Conservation (phyloP, 2,888 invertebrate species). For the Zygaena filipendulae region DNA sequence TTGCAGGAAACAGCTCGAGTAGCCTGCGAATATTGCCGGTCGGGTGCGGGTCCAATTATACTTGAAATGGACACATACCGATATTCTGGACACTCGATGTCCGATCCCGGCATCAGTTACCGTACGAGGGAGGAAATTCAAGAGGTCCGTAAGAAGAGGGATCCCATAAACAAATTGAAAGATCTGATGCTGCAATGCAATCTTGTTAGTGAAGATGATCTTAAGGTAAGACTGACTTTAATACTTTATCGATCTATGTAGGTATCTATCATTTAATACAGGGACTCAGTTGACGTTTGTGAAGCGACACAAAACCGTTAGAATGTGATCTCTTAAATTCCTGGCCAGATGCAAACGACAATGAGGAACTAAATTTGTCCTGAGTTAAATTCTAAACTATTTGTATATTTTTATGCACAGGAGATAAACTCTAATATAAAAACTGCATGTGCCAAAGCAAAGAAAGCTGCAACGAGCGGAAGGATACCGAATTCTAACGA, state of each 20-base stretch:
- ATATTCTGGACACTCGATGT: slow-evolving; percentile 77
- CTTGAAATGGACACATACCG: slow-evolving; percentile 70
- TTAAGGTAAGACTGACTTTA: slow-evolving; percentile 22
- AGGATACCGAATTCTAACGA: background rate
- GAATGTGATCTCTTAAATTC: too few relatives aligned
- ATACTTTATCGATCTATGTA: background rate
- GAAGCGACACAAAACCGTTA: too few relatives aligned
- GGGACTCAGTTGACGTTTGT: too few relatives aligned
- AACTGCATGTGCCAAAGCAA: slow-evolving; percentile 5
- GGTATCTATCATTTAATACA: too few relatives aligned
- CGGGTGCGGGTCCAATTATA: slow-evolving; percentile 69
- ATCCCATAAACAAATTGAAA: slow-evolving; percentile 57
- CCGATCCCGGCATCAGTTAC: slow-evolving; percentile 75
- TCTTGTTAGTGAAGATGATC: slow-evolving; percentile 50
- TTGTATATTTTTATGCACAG: slow-evolving; percentile 4
- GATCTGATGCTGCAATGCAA: slow-evolving; percentile 58
- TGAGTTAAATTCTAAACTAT: too few relatives aligned
- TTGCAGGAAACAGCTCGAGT: slow-evolving; percentile 50
- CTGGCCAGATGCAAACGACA: too few relatives aligned
- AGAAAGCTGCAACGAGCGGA: slow-evolving; percentile 4
- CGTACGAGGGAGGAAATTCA: slow-evolving; percentile 73
- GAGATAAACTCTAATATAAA: slow-evolving; percentile 9
- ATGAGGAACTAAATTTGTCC: too few relatives aligned
- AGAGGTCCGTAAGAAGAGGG: slow-evolving; percentile 68
- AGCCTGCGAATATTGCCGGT: slow-evolving; percentile 52